These are phyloP conservation scores for Episyrphus balteatus DNA, from an alignment of 1,140 invertebrate genomes.

Conservation along the genomic window DNA sequence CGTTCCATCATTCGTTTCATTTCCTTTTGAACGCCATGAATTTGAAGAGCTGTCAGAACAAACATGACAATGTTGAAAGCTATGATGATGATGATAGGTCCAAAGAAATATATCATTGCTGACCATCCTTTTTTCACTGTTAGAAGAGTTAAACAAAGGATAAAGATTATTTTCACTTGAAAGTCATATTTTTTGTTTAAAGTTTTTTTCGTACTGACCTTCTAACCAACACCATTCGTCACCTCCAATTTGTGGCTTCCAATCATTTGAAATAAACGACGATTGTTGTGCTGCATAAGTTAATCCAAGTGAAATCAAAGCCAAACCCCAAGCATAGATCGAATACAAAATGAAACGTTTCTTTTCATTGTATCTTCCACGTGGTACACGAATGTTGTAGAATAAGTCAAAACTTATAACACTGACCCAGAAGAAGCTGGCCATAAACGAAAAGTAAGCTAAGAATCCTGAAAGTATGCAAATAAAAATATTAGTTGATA, in stretches of 20 bases:
- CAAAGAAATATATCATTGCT: constrained; percentile 61
- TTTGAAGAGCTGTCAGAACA: constrained; percentile 56
- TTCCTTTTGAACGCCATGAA: constrained; percentile 47
- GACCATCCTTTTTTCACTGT: constrained; percentile 25
- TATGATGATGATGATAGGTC: constrained; percentile 56
- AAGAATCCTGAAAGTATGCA: constrained; percentile 42
- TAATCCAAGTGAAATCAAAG: constrained; percentile 37
- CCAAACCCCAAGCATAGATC: constrained; percentile 58
- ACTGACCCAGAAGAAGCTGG: constrained; percentile 68
- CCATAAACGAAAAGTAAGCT: constrained; percentile 61
- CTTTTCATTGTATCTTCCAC: constrained; percentile 37
- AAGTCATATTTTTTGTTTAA: too few species aligned
- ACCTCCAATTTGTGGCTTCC: constrained; percentile 44
- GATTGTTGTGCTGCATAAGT: constrained; percentile 41
- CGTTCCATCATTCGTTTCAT: constrained; percentile 46
- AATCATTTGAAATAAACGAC: constrained; percentile 28
- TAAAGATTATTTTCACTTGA: background rate
- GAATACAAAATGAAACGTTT: constrained; percentile 55
- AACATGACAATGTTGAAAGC: constrained; percentile 61
- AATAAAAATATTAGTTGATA: background rate
- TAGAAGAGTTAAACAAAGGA: background rate
- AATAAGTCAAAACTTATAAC: constrained; percentile 67
- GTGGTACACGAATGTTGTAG: constrained; percentile 54
- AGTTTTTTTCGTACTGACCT: constrained; percentile 28
- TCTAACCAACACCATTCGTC: constrained; percentile 45